These are phyloP conservation scores for Anarsia innoxiella DNA, from an alignment of 2,888 invertebrate genomes.

Conservation along the genomic window DNA sequence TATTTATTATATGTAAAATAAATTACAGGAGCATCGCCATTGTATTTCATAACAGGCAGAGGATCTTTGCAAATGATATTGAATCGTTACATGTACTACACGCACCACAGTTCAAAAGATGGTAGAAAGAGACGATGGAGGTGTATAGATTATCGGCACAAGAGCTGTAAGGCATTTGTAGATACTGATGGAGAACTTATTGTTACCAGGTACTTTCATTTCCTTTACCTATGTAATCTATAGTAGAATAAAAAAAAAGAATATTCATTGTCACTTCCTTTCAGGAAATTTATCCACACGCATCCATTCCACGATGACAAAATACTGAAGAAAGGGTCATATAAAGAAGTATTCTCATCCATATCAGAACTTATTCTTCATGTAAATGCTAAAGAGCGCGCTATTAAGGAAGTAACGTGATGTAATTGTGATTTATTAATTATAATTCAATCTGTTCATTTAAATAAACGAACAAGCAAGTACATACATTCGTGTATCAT, in stretches of 20 bases:
- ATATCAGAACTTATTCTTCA: background rate
- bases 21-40: constrained; percentile 18
- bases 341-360: constrained; percentile 1
- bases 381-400: background rate
- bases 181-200: constrained; percentile 39
- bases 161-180: constrained; percentile 38
- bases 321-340: constrained; percentile 29
- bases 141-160: constrained; percentile 46
- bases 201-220: constrained; percentile 29
- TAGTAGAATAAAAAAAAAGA: too few relatives aligned
- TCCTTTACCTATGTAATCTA: too few relatives aligned
- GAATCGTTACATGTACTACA: constrained; percentile 43
- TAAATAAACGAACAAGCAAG: background rate
- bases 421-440: too few relatives aligned
- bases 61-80: constrained; percentile 47
- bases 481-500: too few relatives aligned
- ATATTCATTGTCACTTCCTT: constrained; percentile 18
- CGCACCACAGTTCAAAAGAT: constrained; percentile 35
- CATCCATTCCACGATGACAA: constrained; percentile 37
- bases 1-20: too few relatives aligned
- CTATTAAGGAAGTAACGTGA: background rate
- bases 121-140: constrained; percentile 46
- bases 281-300: constrained; percentile 34
- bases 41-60: constrained; percentile 42
- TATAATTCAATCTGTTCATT: background rate